These are phyloP conservation scores for Sitta europaea DNA, from an alignment of 2,113 vertebrate species.

Conservation along the genomic window DNA sequence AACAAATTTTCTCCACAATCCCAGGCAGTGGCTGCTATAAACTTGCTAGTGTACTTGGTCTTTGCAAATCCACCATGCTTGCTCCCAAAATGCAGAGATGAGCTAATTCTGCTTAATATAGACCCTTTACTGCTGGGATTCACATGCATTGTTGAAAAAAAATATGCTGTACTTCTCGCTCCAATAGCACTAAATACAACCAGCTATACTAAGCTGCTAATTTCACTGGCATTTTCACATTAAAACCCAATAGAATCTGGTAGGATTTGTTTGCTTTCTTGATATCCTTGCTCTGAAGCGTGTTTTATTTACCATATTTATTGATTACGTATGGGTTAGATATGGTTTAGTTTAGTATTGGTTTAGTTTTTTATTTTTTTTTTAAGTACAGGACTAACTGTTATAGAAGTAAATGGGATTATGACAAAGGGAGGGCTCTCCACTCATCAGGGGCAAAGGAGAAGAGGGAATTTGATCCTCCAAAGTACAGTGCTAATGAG, in stretches of 20 bases:
- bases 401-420: neutral
- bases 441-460: fast-evolving
- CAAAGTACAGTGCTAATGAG: neutral
- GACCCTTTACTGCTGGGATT: neutral
- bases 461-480: neutral
- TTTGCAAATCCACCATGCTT: neutral
- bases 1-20: fast-evolving
- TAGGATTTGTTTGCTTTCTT: neutral
- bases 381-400: neutral
- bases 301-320: neutral
- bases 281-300: neutral
- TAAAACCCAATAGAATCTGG: neutral
- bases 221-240: neutral
- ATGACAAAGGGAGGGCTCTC: neutral
- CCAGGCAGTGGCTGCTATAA: neutral
- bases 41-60: neutral
- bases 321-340: neutral
- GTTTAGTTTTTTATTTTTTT: neutral
- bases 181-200: neutral
- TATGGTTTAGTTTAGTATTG: neutral
- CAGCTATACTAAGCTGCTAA: neutral
- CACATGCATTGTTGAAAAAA: neutral
- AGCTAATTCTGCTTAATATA: neutral
- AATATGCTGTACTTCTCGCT: neutral
- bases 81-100: neutral